phyloP scores from a whole-genome alignment of 2,113 vertebrate genomes.

The Ranitomeya imitator region DNA sequence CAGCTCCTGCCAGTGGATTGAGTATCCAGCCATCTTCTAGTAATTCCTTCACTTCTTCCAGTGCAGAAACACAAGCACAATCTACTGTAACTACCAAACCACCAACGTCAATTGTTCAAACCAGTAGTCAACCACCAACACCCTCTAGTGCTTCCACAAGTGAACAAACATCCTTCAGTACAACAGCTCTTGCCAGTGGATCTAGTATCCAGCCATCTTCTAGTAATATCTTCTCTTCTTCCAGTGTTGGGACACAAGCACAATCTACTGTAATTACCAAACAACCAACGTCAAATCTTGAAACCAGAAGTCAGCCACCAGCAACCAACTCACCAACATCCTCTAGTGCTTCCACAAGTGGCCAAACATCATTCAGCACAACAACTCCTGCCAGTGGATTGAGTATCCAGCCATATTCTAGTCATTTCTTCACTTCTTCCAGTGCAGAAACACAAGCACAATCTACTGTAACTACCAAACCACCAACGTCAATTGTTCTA shows the following conservation, averaged over 20 bases:
- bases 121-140: neutral
- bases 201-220: neutral
- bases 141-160: neutral
- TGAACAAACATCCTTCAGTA: neutral
- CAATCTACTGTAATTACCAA: neutral
- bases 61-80: neutral
- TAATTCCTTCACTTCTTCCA: neutral
- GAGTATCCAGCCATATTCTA: neutral
- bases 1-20: neutral
- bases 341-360: neutral
- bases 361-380: neutral
- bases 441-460: neutral
- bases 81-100: neutral
- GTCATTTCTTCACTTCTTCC: neutral
- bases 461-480: neutral
- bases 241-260: neutral
- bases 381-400: neutral
- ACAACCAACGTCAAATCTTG: neutral
- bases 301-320: neutral
- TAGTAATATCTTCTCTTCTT: neutral
- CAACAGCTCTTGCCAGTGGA: neutral
- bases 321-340: neutral
- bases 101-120: neutral
- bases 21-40: neutral
- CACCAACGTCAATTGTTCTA: neutral